Evolutionary conservation across 2,113 vertebrate species (phyloP).

Genomic region (Scalopus aquaticus): DNA sequence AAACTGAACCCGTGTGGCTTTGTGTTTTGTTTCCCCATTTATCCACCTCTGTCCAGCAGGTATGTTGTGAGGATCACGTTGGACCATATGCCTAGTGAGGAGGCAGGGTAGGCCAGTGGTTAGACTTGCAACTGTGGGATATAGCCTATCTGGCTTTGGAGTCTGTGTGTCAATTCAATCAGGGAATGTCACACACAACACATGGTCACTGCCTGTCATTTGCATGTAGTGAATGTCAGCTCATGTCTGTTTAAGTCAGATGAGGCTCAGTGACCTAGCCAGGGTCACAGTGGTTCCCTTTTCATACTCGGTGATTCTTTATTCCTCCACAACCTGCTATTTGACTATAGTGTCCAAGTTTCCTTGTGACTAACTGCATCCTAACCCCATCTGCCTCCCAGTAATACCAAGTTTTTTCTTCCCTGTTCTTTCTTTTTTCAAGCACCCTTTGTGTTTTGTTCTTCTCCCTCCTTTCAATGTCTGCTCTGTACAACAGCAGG

Average conservation of each 20-base stretch:
- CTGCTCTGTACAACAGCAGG: neutral
- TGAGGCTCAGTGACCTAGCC: neutral
- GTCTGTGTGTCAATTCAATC: neutral
- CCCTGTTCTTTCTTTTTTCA: neutral
- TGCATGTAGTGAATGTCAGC: neutral
- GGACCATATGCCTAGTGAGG: neutral
- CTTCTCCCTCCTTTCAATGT: neutral
- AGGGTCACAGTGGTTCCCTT: neutral
- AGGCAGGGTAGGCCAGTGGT: fast-evolving
- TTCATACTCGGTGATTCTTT: neutral
- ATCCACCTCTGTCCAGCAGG: neutral
- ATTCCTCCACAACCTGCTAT: neutral
- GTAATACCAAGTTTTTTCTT: neutral
- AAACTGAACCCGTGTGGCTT: neutral
- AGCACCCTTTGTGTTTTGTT: neutral
- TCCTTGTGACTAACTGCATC: neutral
- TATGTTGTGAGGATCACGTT: fast-evolving
- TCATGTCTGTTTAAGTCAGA: neutral
- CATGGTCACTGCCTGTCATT: neutral
- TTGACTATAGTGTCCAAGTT: neutral
- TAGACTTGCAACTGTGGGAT: neutral
- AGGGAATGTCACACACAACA: neutral
- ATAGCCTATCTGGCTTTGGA: neutral
- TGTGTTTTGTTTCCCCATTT: neutral
- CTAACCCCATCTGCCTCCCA: neutral